Conservation (phyloP, 2,113 vertebrate species). For the Coturnix japonica region DNA sequence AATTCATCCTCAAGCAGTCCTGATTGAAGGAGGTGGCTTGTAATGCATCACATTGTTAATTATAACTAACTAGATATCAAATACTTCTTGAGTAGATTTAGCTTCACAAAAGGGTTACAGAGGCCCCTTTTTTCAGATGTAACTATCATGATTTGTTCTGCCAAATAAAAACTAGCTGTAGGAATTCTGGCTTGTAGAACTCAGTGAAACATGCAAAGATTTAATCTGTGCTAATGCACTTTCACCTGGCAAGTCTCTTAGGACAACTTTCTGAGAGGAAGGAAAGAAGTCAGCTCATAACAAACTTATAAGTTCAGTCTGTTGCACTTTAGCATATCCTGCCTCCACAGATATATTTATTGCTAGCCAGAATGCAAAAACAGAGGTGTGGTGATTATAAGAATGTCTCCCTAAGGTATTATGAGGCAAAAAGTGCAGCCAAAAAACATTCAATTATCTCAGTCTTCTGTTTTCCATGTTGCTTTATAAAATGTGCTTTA, state of each 20-base stretch:
- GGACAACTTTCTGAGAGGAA: not conserved
- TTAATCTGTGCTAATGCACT: conserved; percentile 19
- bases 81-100: not conserved
- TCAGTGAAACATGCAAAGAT: not conserved
- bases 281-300: not conserved
- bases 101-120: not conserved
- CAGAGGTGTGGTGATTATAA: conserved; percentile 41
- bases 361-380: conserved; percentile 11
- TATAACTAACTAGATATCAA: not conserved
- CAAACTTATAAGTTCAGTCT: not conserved
- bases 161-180: not conserved
- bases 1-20: not conserved
- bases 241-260: conserved; percentile 23
- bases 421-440: conserved; percentile 30
- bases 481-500: conserved; percentile 18
- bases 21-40: not conserved
- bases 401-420: conserved; percentile 32
- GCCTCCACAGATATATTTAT: not conserved
- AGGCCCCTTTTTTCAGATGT: not conserved
- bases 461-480: conserved; percentile 26
- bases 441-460: conserved; percentile 54
- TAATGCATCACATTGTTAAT: not conserved
- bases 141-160: not conserved
- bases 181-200: not conserved
- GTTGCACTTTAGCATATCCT: not conserved